Base-by-base conservation (phyloP, 2,888 invertebrate species). In the Vesta saturnalis region DNA sequence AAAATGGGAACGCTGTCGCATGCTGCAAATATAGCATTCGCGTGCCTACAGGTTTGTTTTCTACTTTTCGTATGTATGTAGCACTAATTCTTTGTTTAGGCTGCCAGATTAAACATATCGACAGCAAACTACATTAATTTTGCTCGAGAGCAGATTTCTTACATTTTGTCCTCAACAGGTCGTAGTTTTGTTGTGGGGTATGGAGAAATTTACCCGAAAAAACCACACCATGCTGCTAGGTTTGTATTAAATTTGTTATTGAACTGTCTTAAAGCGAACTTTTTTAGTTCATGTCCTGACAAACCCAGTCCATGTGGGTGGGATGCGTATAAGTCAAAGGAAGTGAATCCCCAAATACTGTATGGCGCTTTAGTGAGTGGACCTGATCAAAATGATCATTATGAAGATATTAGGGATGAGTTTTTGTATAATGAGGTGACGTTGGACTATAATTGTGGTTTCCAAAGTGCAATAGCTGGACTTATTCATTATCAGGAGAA, bases 351-450 rank as follows among this genome's bases (percentile, higher is more conserved):
- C 0, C 87, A 88, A 73, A 80, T 85, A 1, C 80, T 89, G 2
- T 84, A 85, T 70, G 89, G 88, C 0, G 88, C 88, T 14, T 74
- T 89, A 35, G 88, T 89, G 1, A 88, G 88, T 46, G 89, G 89
- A 0, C 88, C 89, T 0, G 86, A 87, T 72, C 82, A 83, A 67
- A 85, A 84, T 47, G 88, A 88, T 72, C 77, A 82, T 60, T 89
- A 87, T 77, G 81, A 82, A 57, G 88, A 89, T 75, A 78, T 79
- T 21, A 82, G 88, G 55, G 85, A 86, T 65, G 87, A 88, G 70
- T 87, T 85, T 77, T 80, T 86, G 12, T 86, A 86, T 74, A 88
- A 87, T 60, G 88, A 88, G 76, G 87, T 88, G 0, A 87, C 87
- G 8, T 78, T 87, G 15, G 87, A 88, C 73, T 88, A 85, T 78